Evolutionary conservation across 2,888 invertebrate species (phyloP).

Genomic region (Eilema griseolum): DNA sequence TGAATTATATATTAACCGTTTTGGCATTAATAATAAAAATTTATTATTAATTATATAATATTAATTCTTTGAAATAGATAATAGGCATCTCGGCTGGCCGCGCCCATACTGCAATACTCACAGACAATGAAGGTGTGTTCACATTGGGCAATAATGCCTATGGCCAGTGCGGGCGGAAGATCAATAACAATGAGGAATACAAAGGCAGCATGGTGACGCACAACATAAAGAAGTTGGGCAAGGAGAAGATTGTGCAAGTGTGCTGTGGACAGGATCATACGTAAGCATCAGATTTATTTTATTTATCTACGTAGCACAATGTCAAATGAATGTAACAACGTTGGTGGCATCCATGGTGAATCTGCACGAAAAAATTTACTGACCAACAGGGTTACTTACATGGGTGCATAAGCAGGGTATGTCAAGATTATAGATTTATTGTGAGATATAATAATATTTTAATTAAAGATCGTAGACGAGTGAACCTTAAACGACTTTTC

Average conservation of each 20-base stretch:
- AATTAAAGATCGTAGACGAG: not conserved
- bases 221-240: slow-evolving; percentile 88
- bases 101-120: slow-evolving; percentile 94
- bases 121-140: slow-evolving; percentile 93
- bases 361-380: no score
- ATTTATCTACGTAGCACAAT: not conserved
- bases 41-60: no score
- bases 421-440: no score
- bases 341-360: no score
- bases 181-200: slow-evolving; percentile 92
- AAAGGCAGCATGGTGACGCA: slow-evolving; percentile 89
- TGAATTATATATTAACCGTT: no score
- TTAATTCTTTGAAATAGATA: slow-evolving; percentile 56
- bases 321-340: no score
- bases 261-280: slow-evolving; percentile 97
- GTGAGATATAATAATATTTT: not conserved
- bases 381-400: no score
- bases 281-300: slow-evolving; percentile 67
- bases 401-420: no score
- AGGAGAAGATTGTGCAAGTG: slow-evolving; percentile 88
- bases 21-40: no score
- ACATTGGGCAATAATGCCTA: slow-evolving; percentile 96
- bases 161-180: slow-evolving; percentile 96
- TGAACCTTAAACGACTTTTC: slow-evolving; percentile 57
- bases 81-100: slow-evolving; percentile 91